phyloP scores from a whole-genome alignment of 2,113 vertebrate genomes.

The Merops nubicus region DNA sequence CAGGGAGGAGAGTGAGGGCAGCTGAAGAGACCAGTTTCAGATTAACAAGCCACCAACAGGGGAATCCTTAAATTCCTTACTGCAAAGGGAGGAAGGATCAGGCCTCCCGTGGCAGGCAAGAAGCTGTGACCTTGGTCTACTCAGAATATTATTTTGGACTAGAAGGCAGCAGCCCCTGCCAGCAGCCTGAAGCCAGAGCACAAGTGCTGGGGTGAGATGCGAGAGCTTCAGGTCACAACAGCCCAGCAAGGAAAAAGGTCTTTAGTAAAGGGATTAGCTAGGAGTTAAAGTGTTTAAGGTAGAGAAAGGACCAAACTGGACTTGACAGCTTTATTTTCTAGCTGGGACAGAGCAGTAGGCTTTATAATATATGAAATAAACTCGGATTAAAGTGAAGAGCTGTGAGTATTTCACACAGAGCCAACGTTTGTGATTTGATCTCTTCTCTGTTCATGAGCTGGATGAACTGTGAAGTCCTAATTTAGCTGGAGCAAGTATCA shows the following conservation, averaged over 20 bases:
- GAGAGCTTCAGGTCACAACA: not conserved
- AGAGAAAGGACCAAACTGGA: not conserved
- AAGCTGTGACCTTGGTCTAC: not conserved
- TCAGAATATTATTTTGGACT: not conserved
- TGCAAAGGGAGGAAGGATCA: not conserved
- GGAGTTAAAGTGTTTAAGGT: not conserved
- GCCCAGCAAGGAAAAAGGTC: not conserved
- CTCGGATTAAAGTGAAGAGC: not conserved
- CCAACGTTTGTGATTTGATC: constrained; percentile 9
- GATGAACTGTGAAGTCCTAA: not conserved
- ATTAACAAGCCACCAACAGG: not conserved
- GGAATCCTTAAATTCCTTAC: not conserved
- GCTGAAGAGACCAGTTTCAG: not conserved
- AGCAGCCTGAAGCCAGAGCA: not conserved
- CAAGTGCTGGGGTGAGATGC: not conserved
- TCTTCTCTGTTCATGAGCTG: not conserved
- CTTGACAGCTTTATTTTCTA: not conserved
- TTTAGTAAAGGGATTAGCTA: not conserved
- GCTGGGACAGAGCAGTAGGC: not conserved
- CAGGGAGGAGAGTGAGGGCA: not conserved
- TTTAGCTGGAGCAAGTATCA: constrained; percentile 7
- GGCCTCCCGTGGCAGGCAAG: not conserved
- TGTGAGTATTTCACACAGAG: not conserved
- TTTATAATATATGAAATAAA: not conserved
- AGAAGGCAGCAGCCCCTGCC: not conserved